Conservation (phyloP, 2,888 invertebrate species). For the Abrostola triplasia region DNA sequence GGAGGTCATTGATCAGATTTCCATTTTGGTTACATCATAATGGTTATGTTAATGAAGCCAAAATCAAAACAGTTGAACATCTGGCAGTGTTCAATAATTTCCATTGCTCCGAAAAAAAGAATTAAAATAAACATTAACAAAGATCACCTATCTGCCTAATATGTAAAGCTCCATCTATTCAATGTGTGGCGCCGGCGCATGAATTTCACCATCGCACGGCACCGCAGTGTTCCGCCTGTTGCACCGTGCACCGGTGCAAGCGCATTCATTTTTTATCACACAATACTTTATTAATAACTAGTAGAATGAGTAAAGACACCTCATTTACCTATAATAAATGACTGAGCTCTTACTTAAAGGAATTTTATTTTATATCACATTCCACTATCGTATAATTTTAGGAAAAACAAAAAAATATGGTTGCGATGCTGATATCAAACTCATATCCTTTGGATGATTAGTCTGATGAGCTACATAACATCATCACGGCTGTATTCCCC, state of each 20-base stretch:
- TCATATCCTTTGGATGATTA: too few species aligned
- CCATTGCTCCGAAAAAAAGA: too few species aligned
- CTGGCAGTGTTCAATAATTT: background rate
- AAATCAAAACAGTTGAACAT: background rate
- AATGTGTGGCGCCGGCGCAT: background rate
- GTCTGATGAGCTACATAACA: too few species aligned
- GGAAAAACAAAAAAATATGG: too few species aligned
- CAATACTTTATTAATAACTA: background rate
- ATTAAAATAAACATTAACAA: background rate
- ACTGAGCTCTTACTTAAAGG: too few species aligned
- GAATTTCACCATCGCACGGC: background rate
- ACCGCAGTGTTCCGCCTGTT: background rate
- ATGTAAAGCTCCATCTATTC: conserved; percentile 3
- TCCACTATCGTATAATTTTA: too few species aligned
- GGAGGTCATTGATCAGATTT: conserved; percentile 45
- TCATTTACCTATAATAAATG: too few species aligned
- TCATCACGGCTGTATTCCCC: too few species aligned
- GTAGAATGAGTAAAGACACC: too few species aligned
- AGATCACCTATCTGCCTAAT: conserved; percentile 1
- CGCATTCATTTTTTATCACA: background rate
- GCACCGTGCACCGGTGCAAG: background rate
- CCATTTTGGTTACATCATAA: conserved; percentile 36
- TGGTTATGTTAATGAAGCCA: conserved; percentile 14
- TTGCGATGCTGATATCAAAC: too few species aligned
- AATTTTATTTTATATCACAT: too few species aligned